Conservation (phyloP, 64 coral and sea anemone species). For the Dendronephthya gigantea region DNA sequence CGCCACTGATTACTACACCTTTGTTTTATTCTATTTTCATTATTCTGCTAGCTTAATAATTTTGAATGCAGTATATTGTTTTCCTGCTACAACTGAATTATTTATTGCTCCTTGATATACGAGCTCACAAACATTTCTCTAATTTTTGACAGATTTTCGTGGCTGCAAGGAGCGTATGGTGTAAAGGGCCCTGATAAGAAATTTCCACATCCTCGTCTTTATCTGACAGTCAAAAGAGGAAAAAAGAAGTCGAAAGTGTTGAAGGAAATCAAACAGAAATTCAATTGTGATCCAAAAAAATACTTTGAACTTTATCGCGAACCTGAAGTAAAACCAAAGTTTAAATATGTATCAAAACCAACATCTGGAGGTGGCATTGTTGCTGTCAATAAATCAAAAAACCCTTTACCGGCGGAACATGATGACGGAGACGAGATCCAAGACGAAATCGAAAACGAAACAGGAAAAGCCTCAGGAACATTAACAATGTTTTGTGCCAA, state of each 20-base stretch:
- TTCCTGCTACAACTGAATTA: not conserved
- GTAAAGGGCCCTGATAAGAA: not conserved
- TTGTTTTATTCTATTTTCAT: too few species aligned
- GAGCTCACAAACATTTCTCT: not conserved
- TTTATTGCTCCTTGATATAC: not conserved
- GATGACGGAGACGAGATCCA: not conserved
- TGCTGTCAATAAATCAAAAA: not conserved
- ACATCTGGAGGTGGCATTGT: not conserved
- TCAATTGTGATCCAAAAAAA: not conserved
- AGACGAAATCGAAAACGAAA: not conserved
- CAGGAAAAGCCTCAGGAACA: not conserved
- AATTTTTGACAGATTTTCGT: not conserved
- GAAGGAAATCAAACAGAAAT: not conserved
- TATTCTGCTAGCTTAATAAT: too few species aligned
- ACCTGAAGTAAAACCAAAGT: not conserved
- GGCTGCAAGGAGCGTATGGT: not conserved
- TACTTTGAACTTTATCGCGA: not conserved
- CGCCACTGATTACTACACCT: too few species aligned
- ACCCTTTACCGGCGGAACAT: not conserved
- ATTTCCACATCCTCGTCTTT: not conserved
- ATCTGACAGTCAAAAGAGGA: not conserved
- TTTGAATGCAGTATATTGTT: not conserved
- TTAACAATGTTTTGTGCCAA: not conserved
- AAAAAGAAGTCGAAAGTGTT: not conserved
- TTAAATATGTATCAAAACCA: not conserved